Percentiles rank a stretch among this genome's conserved stretches.
These are phyloP conservation scores for Panopea generosa DNA, from an alignment of 2,888 invertebrate genomes.

Conservation along the genomic window DNA sequence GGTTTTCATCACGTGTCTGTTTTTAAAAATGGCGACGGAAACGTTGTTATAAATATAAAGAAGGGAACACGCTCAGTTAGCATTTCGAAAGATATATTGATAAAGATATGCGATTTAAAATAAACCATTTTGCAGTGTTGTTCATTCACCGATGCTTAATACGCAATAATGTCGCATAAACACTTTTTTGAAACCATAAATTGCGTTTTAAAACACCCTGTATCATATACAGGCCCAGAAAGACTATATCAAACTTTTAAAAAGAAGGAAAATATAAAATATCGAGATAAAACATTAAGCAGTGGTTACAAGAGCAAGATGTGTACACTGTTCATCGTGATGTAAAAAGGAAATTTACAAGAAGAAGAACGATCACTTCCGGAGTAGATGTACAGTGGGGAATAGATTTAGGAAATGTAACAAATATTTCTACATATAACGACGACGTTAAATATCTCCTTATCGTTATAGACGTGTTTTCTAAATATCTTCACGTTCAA, in stretches of 20 bases:
- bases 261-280: slow-evolving; percentile 25
- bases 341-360: slow-evolving; percentile 15
- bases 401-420: slow-evolving; percentile 11
- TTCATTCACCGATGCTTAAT: slow-evolving; percentile 1
- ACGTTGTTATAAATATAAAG: slow-evolving; percentile 13
- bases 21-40: slow-evolving; percentile 10
- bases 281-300: not conserved
- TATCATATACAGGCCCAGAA: slow-evolving; percentile 10
- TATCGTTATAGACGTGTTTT: slow-evolving; percentile 18
- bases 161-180: not conserved
- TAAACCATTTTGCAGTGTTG: slow-evolving; percentile 8
- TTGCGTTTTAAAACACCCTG: not conserved
- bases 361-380: slow-evolving; percentile 12
- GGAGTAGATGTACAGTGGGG: slow-evolving; percentile 25
- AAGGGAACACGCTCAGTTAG: slow-evolving; percentile 19
- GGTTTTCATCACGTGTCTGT: slow-evolving; percentile 14
- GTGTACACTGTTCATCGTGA: not conserved
- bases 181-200: slow-evolving; percentile 4
- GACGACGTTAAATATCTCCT: slow-evolving; percentile 18
- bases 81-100: slow-evolving; percentile 11
- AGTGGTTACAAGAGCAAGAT: slow-evolving; percentile 10
- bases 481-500: slow-evolving; percentile 24
- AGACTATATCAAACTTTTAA: slow-evolving; percentile 5
- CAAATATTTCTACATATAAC: slow-evolving; percentile 3
- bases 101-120: slow-evolving; percentile 19